phyloP scores from a whole-genome alignment of 2,888 invertebrate species.

The Caenorhabditis sp. region DNA sequence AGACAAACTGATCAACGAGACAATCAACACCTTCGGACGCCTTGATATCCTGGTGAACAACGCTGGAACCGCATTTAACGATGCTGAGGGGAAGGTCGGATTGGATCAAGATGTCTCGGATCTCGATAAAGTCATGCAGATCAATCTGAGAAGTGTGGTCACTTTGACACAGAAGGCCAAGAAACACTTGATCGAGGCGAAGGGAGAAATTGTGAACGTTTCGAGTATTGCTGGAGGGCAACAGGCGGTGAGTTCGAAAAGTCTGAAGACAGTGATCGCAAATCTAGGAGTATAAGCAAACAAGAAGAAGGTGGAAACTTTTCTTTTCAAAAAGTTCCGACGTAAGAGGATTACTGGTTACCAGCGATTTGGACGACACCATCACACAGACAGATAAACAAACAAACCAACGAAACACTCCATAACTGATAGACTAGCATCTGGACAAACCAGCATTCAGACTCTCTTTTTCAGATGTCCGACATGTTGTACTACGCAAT shows the following conservation, averaged over 20 bases:
- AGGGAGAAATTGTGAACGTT: conserved; percentile 57
- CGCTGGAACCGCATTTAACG: neutral
- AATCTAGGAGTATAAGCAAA: no score
- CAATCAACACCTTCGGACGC: neutral
- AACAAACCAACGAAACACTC: no score
- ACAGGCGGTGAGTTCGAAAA: conserved; percentile 22
- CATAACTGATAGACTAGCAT: no score
- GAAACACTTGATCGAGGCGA: conserved; percentile 25
- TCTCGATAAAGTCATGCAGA: conserved; percentile 15
- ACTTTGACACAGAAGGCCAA: conserved; percentile 12
- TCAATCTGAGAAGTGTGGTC: conserved; percentile 44
- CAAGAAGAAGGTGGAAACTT: no score
- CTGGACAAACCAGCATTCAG: no score
- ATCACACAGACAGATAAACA: no score
- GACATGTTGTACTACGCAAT: conserved; percentile 39
- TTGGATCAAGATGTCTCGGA: conserved; percentile 15
- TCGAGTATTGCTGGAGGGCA: conserved; percentile 14
- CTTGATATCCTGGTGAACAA: conserved; percentile 2
- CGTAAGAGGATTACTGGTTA: no score
- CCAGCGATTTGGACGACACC: no score
- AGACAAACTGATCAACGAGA: conserved; percentile 26
- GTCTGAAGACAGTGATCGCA: no score
- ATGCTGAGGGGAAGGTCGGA: neutral
- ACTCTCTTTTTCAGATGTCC: no score
- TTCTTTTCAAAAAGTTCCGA: no score